Conservation (phyloP, 1,140 invertebrate genomes). For the Aphaenogaster floridana region DNA sequence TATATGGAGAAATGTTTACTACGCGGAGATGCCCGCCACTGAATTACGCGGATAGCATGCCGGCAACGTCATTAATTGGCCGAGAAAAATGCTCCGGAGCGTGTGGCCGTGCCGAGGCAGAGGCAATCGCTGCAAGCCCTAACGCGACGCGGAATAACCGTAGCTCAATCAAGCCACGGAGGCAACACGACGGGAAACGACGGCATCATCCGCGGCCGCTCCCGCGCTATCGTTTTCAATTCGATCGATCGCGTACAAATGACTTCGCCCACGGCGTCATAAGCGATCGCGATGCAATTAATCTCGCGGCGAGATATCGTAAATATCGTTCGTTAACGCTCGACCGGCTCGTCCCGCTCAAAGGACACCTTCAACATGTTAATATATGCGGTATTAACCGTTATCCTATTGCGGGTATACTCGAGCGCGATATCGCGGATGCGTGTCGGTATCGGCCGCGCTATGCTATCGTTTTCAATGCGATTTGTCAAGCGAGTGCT, state of each 20-base stretch:
- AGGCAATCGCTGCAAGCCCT: background rate
- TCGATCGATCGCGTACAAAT: slow-evolving; percentile 62
- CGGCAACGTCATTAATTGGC: slow-evolving; percentile 42
- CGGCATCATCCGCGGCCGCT: slow-evolving; percentile 9
- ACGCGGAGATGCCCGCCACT: slow-evolving; percentile 6
- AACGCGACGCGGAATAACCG: slow-evolving; percentile 21
- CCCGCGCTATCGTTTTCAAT: slow-evolving; percentile 62
- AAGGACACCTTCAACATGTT: slow-evolving; percentile 19
- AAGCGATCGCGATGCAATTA: slow-evolving; percentile 34
- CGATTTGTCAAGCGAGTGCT: slow-evolving; percentile 52
- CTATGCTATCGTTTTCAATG: slow-evolving; percentile 35
- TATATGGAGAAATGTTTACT: slow-evolving; percentile 19
- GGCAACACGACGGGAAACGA: background rate
- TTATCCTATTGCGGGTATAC: slow-evolving; percentile 28
- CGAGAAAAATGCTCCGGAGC: slow-evolving; percentile 35
- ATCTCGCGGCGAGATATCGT: slow-evolving; percentile 43
- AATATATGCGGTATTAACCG: slow-evolving; percentile 50
- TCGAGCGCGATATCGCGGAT: slow-evolving; percentile 12
- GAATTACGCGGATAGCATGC: slow-evolving; percentile 25
- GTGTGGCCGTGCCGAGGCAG: background rate
- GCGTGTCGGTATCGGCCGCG: slow-evolving; percentile 22
- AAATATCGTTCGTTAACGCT: slow-evolving; percentile 53
- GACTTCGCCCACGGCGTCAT: slow-evolving; percentile 34
- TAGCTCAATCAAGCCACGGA: slow-evolving; percentile 15
- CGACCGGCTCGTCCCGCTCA: slow-evolving; percentile 20